These are phyloP conservation scores for Typhlichthys subterraneus DNA, from an alignment of 2,797 vertebrate genomes.

Conservation along the genomic window DNA sequence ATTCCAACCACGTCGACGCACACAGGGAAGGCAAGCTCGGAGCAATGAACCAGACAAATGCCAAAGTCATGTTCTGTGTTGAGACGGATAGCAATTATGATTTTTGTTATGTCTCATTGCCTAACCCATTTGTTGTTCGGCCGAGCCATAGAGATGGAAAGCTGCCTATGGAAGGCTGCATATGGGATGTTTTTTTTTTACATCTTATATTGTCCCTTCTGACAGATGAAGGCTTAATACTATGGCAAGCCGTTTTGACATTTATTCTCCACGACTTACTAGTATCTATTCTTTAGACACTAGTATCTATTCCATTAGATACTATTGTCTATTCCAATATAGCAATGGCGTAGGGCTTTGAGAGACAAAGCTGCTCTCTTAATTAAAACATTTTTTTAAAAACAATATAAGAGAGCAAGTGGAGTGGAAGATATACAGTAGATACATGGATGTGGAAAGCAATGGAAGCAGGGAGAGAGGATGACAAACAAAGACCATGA, in stretches of 20 bases:
- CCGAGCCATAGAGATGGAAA: constrained; percentile 46
- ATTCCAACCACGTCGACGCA: constrained; percentile 60
- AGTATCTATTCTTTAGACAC: too few relatives aligned
- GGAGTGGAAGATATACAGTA: background rate
- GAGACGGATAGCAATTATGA: constrained; percentile 67
- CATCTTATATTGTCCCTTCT: background rate
- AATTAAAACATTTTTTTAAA: too few relatives aligned
- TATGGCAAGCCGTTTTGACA: too few relatives aligned
- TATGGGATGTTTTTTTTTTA: background rate
- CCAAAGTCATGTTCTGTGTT: constrained; percentile 59
- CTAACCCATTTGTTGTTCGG: constrained; percentile 62
- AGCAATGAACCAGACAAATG: constrained; percentile 66
- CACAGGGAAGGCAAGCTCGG: constrained; percentile 27
- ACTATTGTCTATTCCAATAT: too few relatives aligned
- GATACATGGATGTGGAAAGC: background rate
- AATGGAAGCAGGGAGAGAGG: background rate
- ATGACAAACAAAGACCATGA: background rate
- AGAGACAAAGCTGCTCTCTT: too few relatives aligned
- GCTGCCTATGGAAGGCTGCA: constrained; percentile 28
- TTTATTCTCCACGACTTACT: too few relatives aligned
- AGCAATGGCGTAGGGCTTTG: too few relatives aligned
- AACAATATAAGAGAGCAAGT: background rate
- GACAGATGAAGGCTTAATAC: background rate
- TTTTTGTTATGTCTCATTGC: constrained; percentile 68
- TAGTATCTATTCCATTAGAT: too few relatives aligned